Conservation (phyloP, 2,113 vertebrate species). For the Podilymbus podiceps region DNA sequence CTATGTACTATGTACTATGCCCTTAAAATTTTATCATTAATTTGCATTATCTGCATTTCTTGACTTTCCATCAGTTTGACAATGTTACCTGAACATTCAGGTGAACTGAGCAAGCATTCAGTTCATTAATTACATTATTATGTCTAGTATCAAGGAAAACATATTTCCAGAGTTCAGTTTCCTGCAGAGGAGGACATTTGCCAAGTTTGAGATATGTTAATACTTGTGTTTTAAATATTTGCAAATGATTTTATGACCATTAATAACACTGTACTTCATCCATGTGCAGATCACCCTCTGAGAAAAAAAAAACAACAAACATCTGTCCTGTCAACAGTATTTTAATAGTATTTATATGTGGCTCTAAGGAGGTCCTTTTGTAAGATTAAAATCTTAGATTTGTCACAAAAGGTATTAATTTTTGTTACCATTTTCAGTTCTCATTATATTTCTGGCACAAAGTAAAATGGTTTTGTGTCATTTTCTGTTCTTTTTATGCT, state of each 20-base stretch:
- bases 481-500: not conserved
- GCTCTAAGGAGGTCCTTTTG: not conserved
- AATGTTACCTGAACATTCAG: not conserved
- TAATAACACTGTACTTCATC: slow-evolving; percentile 26
- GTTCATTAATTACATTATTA: not conserved
- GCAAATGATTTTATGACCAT: slow-evolving; percentile 12
- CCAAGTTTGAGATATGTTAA: not conserved
- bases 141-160: not conserved
- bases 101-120: not conserved
- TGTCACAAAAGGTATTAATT: slow-evolving; percentile 22
- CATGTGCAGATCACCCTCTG: not conserved
- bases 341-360: not conserved
- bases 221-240: slow-evolving; percentile 46
- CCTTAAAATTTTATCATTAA: not conserved
- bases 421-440: not conserved
- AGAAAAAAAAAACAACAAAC: not conserved
- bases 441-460: slow-evolving; percentile 19
- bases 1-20: not conserved
- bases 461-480: not conserved
- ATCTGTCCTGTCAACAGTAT: slow-evolving; percentile 3
- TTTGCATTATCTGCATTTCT: not conserved
- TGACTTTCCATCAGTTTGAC: not conserved
- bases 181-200: not conserved
- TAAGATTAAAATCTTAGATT: slow-evolving; percentile 33
- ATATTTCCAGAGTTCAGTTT: slow-evolving; percentile 5